phyloP scores from a whole-genome alignment of 2,888 invertebrate species.

The Sinohyriopsis cumingii region DNA sequence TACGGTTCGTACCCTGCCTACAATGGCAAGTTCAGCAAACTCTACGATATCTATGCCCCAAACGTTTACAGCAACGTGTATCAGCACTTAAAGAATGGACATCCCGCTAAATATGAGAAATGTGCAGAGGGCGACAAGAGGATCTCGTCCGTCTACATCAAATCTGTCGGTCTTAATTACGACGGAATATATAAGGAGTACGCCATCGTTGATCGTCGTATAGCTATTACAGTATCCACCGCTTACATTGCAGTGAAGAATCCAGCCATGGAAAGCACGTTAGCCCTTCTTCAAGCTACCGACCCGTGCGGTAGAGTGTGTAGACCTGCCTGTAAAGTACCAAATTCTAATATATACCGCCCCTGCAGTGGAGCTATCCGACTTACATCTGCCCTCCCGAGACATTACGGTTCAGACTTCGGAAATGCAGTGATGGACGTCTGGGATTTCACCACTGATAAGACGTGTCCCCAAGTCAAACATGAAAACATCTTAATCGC shows the following conservation, averaged over 20 bases:
- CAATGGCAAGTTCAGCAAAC: conserved; percentile 36
- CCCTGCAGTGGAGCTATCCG: conserved; percentile 56
- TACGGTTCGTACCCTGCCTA: conserved; percentile 51
- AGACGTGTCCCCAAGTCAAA: conserved; percentile 47
- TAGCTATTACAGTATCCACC: conserved; percentile 54
- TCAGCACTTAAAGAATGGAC: conserved; percentile 26
- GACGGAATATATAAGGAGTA: too few species aligned
- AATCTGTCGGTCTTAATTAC: conserved; percentile 57
- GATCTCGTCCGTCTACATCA: conserved; percentile 53
- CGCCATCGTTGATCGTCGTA: conserved; percentile 58
- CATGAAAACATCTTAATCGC: conserved; percentile 54
- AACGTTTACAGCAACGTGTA: conserved; percentile 34
- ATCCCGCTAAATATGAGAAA: conserved; percentile 34
- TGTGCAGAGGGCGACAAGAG: conserved; percentile 38
- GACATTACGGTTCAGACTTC: conserved; percentile 50
- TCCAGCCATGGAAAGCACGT: conserved; percentile 28
- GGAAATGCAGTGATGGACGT: conserved; percentile 48
- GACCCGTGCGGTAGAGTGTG: conserved; percentile 61
- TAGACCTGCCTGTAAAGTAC: conserved; percentile 55
- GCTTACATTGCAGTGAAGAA: conserved; percentile 54
- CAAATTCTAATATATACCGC: conserved; percentile 37
- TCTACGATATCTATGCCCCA: conserved; percentile 55
- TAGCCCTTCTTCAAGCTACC: conserved; percentile 52
- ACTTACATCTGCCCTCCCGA: conserved; percentile 36
- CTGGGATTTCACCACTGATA: conserved; percentile 48